phyloP scores from a whole-genome alignment of 2,113 vertebrate species.

The Apteryx owenii region DNA sequence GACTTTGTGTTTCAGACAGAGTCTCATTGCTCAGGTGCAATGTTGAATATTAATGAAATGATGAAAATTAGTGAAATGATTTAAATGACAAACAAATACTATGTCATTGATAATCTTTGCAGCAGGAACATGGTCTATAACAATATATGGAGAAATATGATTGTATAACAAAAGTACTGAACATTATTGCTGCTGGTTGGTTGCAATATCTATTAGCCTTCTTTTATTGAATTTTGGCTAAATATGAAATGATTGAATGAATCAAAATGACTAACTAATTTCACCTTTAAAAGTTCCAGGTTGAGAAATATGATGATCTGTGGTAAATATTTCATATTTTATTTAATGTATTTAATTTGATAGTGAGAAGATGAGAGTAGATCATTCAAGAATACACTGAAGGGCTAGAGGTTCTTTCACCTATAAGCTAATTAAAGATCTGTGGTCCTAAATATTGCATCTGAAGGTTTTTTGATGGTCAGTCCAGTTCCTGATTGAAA shows the following conservation, averaged over 20 bases:
- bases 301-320: neutral
- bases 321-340: conserved; percentile 41
- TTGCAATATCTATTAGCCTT: neutral
- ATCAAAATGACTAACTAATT: neutral
- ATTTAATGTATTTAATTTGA: neutral
- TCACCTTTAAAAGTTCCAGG: neutral
- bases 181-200: neutral
- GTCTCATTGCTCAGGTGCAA: neutral
- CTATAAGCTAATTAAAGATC: neutral
- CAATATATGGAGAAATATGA: neutral
- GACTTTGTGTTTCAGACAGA: neutral
- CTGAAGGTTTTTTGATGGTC: neutral
- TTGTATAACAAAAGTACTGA: neutral
- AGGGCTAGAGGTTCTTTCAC: conserved; percentile 10
- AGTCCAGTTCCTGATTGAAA: neutral
- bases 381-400: conserved; percentile 18
- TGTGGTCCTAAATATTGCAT: neutral
- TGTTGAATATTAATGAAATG: neutral
- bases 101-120: neutral
- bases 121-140: neutral
- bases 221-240: neutral
- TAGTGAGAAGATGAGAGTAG: conserved; percentile 16
- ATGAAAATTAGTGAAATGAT: neutral
- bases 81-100: neutral
- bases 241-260: neutral